phyloP scores from a whole-genome alignment of 2,888 invertebrate genomes.

The Cantharis nigra region DNA sequence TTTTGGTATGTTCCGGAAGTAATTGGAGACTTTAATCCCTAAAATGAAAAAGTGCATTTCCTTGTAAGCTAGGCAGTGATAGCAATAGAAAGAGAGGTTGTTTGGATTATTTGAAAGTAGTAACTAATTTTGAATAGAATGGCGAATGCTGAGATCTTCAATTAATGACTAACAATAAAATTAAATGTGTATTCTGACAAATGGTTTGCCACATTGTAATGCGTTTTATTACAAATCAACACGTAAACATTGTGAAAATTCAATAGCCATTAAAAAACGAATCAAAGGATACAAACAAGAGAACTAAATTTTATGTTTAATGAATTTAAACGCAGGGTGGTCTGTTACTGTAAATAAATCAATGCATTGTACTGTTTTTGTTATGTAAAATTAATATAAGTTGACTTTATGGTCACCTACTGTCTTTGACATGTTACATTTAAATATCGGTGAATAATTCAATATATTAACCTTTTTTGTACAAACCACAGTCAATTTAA shows the following conservation, averaged over 20 bases:
- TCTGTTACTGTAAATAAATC: not conserved
- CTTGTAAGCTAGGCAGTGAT: too few relatives aligned
- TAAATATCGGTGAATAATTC: not conserved
- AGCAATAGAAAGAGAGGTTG: too few relatives aligned
- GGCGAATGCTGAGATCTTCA: not conserved
- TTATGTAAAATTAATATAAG: not conserved
- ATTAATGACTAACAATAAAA: not conserved
- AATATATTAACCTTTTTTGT: not conserved
- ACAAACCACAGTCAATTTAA: not conserved
- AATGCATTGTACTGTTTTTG: not conserved
- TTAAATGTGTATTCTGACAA: not conserved
- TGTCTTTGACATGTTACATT: not conserved
- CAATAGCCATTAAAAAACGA: not conserved
- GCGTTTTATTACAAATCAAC: not conserved
- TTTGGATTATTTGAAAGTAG: too few relatives aligned
- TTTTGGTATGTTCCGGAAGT: too few relatives aligned
- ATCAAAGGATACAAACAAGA: not conserved
- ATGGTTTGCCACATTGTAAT: not conserved
- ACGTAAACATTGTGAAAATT: not conserved
- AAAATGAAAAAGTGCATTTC: too few relatives aligned
- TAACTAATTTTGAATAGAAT: not conserved
- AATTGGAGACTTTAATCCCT: too few relatives aligned
- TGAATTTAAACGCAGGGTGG: not conserved
- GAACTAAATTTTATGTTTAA: not conserved
- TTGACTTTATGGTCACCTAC: not conserved